These are phyloP conservation scores for Graphium colonna DNA, from an alignment of 2,888 invertebrate species.

Conservation along the genomic window DNA sequence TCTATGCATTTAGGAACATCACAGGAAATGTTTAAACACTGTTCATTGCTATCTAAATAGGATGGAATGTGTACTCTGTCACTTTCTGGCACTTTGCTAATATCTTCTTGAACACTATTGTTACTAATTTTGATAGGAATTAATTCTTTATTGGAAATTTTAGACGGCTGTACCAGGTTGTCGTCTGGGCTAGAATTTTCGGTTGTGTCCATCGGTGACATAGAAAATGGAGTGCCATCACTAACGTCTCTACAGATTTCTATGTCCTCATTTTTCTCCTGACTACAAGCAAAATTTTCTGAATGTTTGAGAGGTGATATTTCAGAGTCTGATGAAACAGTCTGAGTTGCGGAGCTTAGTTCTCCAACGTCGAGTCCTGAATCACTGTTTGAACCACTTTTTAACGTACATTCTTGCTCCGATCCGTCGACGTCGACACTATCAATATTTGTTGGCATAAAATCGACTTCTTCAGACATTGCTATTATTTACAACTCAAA, in stretches of 20 bases:
- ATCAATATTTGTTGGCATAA: constrained; percentile 45
- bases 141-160: constrained; percentile 1
- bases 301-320: constrained; percentile 38
- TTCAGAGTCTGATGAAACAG: constrained; percentile 41
- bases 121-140: neutral
- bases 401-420: constrained; percentile 48
- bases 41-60: constrained; percentile 7
- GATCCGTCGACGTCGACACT: constrained; percentile 52
- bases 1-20: constrained; percentile 1
- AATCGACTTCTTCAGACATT: constrained; percentile 51
- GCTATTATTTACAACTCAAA: constrained; percentile 20
- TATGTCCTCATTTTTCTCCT: constrained; percentile 10
- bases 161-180: neutral
- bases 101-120: constrained; percentile 7
- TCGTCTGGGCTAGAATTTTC: constrained; percentile 5
- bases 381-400: constrained; percentile 44
- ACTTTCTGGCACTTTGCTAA: neutral
- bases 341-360: constrained; percentile 38
- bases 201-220: constrained; percentile 3
- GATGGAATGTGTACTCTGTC: neutral
- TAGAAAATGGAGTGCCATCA: constrained; percentile 1
- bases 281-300: constrained; percentile 19
- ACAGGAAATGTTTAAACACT: neutral
- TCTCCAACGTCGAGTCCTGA: constrained; percentile 51
- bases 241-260: constrained; percentile 4